Conservation (phyloP, 1,140 invertebrate species). For the Chironomus striatipennis region DNA sequence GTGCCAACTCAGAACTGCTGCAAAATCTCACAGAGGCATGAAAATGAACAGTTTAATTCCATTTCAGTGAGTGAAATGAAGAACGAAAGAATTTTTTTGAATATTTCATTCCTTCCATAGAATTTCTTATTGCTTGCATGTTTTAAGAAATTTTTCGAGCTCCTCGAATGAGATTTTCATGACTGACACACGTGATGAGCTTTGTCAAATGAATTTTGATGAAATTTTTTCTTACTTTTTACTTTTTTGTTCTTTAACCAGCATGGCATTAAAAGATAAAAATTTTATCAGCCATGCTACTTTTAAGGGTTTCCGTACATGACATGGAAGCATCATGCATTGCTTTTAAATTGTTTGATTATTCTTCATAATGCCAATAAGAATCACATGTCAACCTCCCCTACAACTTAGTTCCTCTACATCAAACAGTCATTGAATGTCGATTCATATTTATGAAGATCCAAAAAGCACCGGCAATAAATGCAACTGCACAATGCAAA, state of each 20-base stretch:
- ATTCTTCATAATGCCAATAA: too few relatives aligned
- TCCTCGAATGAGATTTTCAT: too few relatives aligned
- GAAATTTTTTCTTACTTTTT: background rate
- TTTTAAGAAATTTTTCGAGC: too few relatives aligned
- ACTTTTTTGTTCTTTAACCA: background rate
- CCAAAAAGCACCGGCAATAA: background rate
- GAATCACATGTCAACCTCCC: too few relatives aligned
- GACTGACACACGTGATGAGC: background rate
- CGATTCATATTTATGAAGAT: background rate
- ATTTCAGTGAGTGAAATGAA: too few relatives aligned
- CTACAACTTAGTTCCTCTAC: background rate
- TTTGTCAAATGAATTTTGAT: background rate
- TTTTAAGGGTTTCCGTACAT: too few relatives aligned
- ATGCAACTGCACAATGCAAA: constrained; percentile 10
- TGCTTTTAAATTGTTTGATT: too few relatives aligned
- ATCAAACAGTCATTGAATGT: constrained; percentile 12
- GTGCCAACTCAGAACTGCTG: background rate
- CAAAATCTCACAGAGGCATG: background rate
- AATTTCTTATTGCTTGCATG: background rate
- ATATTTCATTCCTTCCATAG: background rate
- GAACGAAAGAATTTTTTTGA: background rate
- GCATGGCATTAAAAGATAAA: too few relatives aligned
- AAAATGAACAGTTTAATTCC: background rate
- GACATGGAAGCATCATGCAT: too few relatives aligned
- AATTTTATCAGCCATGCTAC: too few relatives aligned